phyloP scores from a whole-genome alignment of 2,797 vertebrate species.

The Acipenser transmontanus region DNA sequence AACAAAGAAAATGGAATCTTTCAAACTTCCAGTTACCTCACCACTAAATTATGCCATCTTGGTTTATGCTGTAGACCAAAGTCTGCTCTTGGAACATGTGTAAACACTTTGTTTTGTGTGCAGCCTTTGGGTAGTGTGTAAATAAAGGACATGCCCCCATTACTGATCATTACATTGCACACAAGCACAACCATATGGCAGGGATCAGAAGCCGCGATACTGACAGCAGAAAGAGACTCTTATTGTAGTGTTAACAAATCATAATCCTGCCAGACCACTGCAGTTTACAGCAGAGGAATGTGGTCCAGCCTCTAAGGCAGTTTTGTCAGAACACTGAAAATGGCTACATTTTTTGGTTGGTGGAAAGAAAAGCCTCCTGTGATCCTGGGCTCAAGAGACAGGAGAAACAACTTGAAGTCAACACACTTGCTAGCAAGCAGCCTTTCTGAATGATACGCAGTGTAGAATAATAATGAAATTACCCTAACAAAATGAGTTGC shows the following conservation, averaged over 20 bases:
- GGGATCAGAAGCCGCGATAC: neutral
- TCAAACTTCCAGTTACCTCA: neutral
- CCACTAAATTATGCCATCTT: neutral
- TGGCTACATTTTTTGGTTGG: neutral
- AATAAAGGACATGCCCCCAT: neutral
- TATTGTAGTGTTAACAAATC: neutral
- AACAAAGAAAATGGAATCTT: neutral
- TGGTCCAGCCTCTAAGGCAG: neutral
- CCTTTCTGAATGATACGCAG: too few relatives aligned
- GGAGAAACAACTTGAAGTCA: neutral
- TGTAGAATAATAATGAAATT: too few relatives aligned
- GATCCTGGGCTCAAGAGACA: neutral
- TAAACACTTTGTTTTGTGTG: neutral
- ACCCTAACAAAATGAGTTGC: too few relatives aligned
- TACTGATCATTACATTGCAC: neutral
- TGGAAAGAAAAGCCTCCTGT: neutral
- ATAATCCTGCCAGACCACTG: neutral
- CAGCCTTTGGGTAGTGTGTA: neutral
- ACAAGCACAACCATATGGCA: neutral
- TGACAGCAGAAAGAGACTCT: neutral
- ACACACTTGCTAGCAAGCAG: too few relatives aligned
- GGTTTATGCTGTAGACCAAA: neutral
- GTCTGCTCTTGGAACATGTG: neutral
- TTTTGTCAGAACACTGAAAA: neutral
- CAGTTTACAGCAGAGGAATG: neutral